These are phyloP conservation scores for Pachypanchax playfairii DNA, from an alignment of 2,113 vertebrate species.

Conservation along the genomic window DNA sequence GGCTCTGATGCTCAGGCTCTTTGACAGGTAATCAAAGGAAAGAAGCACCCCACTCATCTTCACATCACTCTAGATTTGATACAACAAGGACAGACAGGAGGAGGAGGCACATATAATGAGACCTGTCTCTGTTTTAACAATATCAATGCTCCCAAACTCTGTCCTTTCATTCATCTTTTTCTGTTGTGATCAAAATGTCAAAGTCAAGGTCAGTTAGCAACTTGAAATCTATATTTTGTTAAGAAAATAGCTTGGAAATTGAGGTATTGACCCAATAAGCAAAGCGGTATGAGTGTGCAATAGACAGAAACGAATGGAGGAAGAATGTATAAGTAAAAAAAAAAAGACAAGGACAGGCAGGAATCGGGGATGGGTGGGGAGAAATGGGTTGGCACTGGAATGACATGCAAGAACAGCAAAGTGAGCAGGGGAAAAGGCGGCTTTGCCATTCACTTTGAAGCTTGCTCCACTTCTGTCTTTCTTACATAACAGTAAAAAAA, in stretches of 20 bases:
- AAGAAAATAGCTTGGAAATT: constrained; percentile 7
- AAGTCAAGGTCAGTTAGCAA: constrained; percentile 19
- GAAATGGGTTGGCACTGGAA: constrained; percentile 59
- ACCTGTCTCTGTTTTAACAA: constrained; percentile 37
- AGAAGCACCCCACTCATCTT: constrained; percentile 52
- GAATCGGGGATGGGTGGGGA: constrained; percentile 21
- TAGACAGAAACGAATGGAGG: constrained; percentile 25
- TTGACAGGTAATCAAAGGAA: constrained; percentile 71
- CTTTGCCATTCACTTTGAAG: constrained; percentile 82
- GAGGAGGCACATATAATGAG: constrained; percentile 56
- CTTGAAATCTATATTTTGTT: neutral
- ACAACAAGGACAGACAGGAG: constrained; percentile 53
- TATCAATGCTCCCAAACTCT: constrained; percentile 21
- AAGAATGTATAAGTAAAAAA: constrained; percentile 39
- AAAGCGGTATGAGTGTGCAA: constrained; percentile 17
- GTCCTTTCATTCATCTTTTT: constrained; percentile 22
- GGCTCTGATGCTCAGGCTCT: constrained; percentile 43
- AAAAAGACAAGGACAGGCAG: constrained; percentile 25
- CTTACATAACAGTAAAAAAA: constrained; percentile 70
- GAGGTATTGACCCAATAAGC: constrained; percentile 15
- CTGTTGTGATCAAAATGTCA: constrained; percentile 26
- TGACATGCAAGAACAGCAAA: constrained; percentile 75
- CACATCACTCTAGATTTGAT: constrained; percentile 54
- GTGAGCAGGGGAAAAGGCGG: constrained; percentile 69
- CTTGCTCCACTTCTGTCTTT: constrained; percentile 74